Evolutionary conservation across 2,113 vertebrate genomes (phyloP), one percentile per base, ranked within the genome.

Genomic region (Chaenocephalus aceratus): DNA sequence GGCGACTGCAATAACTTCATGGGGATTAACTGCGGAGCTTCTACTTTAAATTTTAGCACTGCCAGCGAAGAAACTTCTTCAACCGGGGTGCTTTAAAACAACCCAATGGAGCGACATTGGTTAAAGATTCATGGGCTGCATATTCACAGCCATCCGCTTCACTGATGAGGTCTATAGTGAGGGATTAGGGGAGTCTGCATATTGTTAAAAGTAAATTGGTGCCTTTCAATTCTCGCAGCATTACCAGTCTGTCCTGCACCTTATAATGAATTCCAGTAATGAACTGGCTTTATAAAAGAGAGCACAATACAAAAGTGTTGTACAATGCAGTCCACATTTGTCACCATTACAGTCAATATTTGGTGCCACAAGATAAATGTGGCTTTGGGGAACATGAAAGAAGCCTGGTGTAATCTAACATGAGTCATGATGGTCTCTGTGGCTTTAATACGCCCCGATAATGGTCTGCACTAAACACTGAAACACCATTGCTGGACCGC

Each of bases 341-440:
- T 90, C 89, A 91, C 90, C 84, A 89, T 92, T 89, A 90, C 72
- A 80, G 86, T 86, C 88, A 81, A 91, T 89, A 89, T 89, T 88
- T 90, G 75, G 90, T 85, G 83, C 79, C 85, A 86, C 53, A 63
- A 87, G 89, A 90, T 80, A 74, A 84, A 92, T 88, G 88, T 26
- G 78, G 48, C 89, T 80, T 85, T 4, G 53, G 86, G 83, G 92
- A 77, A 61, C 68, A 80, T 84, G 81, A 89, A 74, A 63, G 90
- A 83, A 80, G 86, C 78, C 49, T 53, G 79, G 79, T 76, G 63
- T 84, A 81, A 91, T 82, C 74, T 84, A 89, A 89, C 61, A 84
- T 60, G 88, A 90, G 82, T 80, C 84, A 78, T 87, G 90, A 84
- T 79, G 12, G 82, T 86, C 74, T 86, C 63, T 2, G 60, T 41